Percentiles rank a stretch among this genome's conserved stretches.
These are phyloP conservation scores for Eutrigla gurnardus DNA, from an alignment of 2,797 vertebrate genomes.

Conservation along the genomic window DNA sequence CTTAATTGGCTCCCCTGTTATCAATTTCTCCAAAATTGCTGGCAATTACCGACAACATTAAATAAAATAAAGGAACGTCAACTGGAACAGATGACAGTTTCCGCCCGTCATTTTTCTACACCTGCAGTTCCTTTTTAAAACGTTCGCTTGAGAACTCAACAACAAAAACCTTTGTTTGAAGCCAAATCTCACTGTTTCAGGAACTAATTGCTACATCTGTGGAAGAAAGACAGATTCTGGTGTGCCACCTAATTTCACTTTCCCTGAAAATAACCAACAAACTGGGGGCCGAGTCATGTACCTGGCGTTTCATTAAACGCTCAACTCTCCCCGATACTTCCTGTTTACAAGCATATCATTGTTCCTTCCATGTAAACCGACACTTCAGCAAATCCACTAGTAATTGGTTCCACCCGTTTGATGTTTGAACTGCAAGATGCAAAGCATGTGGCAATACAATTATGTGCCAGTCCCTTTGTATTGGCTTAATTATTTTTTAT, in stretches of 20 bases:
- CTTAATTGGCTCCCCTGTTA: slow-evolving; percentile 22
- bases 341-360: slow-evolving; percentile 47
- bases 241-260: slow-evolving; percentile 30
- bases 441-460: slow-evolving; percentile 42
- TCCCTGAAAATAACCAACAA: not conserved
- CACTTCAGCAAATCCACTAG: slow-evolving; percentile 33
- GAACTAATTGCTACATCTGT: slow-evolving; percentile 48
- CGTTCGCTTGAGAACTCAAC: slow-evolving; percentile 12
- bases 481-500: slow-evolving; percentile 47
- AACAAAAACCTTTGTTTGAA: slow-evolving; percentile 16
- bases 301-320: slow-evolving; percentile 33
- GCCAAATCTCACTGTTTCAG: slow-evolving; percentile 25
- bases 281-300: slow-evolving; percentile 11
- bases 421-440: slow-evolving; percentile 46
- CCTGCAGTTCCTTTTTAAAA: slow-evolving; percentile 39
- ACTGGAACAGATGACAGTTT: slow-evolving; percentile 9
- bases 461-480: slow-evolving; percentile 16
- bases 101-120: slow-evolving; percentile 28
- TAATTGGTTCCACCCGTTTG: slow-evolving; percentile 50
- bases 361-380: slow-evolving; percentile 18
- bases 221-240: slow-evolving; percentile 20
- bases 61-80: slow-evolving; percentile 17
- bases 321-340: slow-evolving; percentile 41
- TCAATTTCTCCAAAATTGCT: slow-evolving; percentile 26
- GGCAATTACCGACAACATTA: slow-evolving; percentile 21